Base-by-base conservation (phyloP, 2,113 vertebrate species). In the Nymphicus hollandicus region DNA sequence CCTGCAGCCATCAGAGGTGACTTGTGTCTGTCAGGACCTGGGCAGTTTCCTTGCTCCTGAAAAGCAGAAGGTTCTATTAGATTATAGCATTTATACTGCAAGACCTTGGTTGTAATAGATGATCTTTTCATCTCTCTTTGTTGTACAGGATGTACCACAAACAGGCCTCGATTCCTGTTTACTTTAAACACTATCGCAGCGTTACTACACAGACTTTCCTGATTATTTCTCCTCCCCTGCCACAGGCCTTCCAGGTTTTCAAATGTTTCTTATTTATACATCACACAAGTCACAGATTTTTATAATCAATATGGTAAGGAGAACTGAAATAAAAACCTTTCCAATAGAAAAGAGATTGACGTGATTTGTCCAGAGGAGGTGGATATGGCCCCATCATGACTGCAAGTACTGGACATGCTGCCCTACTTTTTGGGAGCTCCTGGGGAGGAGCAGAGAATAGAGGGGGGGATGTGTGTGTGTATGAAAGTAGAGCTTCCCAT, bases 131-230 rank as follows among this genome's bases (percentile, higher is more conserved):
- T 93, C 68, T 86, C 73, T 91, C 72, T 47, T 47, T 71, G 10
- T 90, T 60, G 55, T 83, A 94, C 92, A 95, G 94, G 94, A 96
- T 94, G 88, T 94, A 90, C 88, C 60, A 90, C 90, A 93, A 90
- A 88, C 82, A 88, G 90, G 65, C 61, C 28, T 44, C 0, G 1
- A 96, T 96, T 95, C 95, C 93, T 96, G 93, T 96, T 97, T 95
- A 95, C 95, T 86, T 94, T 60, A 74, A 96, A 64, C 6, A 13
- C 72, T 91, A 65, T 93, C 3, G 5, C 76, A 92, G 58, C 70
- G 33, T 79, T 95, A 41, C 80, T 94, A 49, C 19, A 4, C 52
- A 68, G 70, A 31, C 80, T 94, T 92, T 91, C 90, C 89, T 94
- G 79, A 47, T 80, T 83, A 72, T 69, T 63, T 90, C 72, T 94